Base-by-base conservation (phyloP, 2,113 vertebrate genomes). In the Aythya baeri region DNA sequence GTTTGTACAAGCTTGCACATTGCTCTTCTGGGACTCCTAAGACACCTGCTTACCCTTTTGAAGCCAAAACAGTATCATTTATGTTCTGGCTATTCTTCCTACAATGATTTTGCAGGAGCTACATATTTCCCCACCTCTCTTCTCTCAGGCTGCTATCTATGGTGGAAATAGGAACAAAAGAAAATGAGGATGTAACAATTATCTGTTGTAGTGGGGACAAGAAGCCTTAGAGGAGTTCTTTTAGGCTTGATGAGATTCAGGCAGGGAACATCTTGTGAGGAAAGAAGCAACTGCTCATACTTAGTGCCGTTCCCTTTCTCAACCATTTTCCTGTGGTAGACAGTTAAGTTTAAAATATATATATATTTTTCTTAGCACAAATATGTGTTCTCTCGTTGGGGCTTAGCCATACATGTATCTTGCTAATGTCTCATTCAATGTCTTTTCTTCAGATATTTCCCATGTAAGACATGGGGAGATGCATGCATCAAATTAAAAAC, bases 1-100 rank as follows among this genome's bases (percentile, higher is more conserved):
- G 98, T 98, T 98, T 98, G 98, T 97, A 98, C 96, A 98, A 98
- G 97, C 97, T 96, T 93, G 96, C 95, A 97, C 96, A 97, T 95
- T n/a, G 58, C 98, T 98, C 98, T 98, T 98, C 93, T 97, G 98
- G 98, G 97, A 97, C 97, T 97, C 93, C 74, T 91, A 94, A 98
- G 98, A 98, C 98, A 98, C 98, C 98, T 98, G 98, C 97, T 98
- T 97, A 97, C 95, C 94, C 96, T 96, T 98, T 95, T 93, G 95
- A 97, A 98, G 97, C 98, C 98, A 98, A 98, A 97, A 96, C 96
- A 97, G 88, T 97, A 97, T 96, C 97, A 96, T 95, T 97, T 97
- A 95, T 67, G 93, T 94, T 96, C 97, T 97, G 97, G 94, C 95
- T 97, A 97, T 97, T 95, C 91, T 94, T 95, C 84, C 44, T 46